These are phyloP conservation scores for Condylura cristata DNA, from an alignment of 2,113 vertebrate genomes.

Conservation along the genomic window DNA sequence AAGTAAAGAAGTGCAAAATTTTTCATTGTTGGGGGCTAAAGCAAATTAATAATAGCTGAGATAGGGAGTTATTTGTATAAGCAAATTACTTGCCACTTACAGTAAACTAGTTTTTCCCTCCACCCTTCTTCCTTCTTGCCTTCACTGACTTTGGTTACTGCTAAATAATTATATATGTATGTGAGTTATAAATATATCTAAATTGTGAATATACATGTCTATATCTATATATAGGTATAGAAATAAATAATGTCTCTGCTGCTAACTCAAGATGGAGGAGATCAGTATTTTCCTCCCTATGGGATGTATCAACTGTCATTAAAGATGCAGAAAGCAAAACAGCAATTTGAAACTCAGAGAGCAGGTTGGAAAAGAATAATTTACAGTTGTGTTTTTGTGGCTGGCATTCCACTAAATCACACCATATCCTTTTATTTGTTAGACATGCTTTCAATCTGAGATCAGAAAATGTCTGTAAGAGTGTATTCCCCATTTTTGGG, in stretches of 20 bases:
- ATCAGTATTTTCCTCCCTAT: constrained; percentile 67
- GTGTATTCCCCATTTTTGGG: constrained; percentile 14
- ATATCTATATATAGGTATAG: neutral
- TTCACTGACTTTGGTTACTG: constrained; percentile 49
- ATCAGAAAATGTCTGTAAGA: constrained; percentile 66
- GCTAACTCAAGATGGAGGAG: constrained; percentile 81
- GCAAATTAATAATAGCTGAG: constrained; percentile 70
- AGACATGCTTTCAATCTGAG: constrained; percentile 55
- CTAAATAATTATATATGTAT: neutral
- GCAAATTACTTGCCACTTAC: constrained; percentile 16
- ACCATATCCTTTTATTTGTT: constrained; percentile 78
- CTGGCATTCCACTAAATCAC: constrained; percentile 79
- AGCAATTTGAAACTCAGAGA: constrained; percentile 82
- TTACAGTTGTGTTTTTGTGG: constrained; percentile 81
- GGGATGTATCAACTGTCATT: constrained; percentile 77
- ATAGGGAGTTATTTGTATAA: constrained; percentile 23
- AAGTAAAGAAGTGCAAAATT: constrained; percentile 47
- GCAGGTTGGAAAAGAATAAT: constrained; percentile 83
- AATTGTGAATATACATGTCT: neutral
- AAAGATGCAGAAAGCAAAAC: constrained; percentile 83
- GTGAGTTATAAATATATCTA: neutral
- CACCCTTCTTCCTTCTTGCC: neutral
- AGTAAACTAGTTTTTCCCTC: neutral
- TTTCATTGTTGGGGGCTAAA: constrained; percentile 71
- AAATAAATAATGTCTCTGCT: constrained; percentile 50